Evolutionary conservation across 1,140 invertebrate genomes (phyloP).

Genomic region (Halesus radiatus): DNA sequence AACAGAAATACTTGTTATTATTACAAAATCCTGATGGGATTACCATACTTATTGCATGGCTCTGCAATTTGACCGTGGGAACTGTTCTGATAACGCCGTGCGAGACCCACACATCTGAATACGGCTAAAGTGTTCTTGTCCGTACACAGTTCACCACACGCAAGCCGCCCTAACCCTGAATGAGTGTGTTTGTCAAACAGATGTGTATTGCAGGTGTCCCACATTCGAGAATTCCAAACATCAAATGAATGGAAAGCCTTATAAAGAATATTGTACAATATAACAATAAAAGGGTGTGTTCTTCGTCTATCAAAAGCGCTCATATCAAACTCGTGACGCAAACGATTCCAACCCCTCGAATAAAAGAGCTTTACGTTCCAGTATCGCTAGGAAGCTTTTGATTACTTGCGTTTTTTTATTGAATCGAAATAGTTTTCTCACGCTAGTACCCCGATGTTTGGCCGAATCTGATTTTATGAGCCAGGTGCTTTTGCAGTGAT

Average conservation of each 20-base stretch:
- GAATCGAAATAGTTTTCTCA: constrained; percentile 52
- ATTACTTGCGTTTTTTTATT: constrained; percentile 22
- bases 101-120: background rate
- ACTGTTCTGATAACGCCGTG: background rate
- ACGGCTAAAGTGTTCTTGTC: too few relatives aligned
- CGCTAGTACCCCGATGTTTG: constrained; percentile 38
- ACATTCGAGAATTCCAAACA: constrained; percentile 49
- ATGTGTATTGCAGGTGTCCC: constrained; percentile 50
- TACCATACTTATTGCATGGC: background rate
- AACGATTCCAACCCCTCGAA: background rate
- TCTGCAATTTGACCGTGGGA: constrained; percentile 21
- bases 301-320: background rate
- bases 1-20: too few relatives aligned
- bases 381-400: background rate
- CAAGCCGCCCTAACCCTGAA: background rate
- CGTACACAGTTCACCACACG: too few relatives aligned
- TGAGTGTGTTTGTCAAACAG: constrained; percentile 20
- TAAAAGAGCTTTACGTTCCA: constrained; percentile 5
- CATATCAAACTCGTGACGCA: background rate
- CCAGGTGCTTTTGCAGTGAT: constrained; percentile 44
- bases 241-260: constrained; percentile 49
- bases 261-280: constrained; percentile 55
- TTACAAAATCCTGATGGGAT: background rate
- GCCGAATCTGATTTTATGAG: constrained; percentile 47
- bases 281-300: constrained; percentile 53